Evolutionary conservation across 2,888 invertebrate genomes (phyloP).

Genomic region (Priocnemis perturbator): DNA sequence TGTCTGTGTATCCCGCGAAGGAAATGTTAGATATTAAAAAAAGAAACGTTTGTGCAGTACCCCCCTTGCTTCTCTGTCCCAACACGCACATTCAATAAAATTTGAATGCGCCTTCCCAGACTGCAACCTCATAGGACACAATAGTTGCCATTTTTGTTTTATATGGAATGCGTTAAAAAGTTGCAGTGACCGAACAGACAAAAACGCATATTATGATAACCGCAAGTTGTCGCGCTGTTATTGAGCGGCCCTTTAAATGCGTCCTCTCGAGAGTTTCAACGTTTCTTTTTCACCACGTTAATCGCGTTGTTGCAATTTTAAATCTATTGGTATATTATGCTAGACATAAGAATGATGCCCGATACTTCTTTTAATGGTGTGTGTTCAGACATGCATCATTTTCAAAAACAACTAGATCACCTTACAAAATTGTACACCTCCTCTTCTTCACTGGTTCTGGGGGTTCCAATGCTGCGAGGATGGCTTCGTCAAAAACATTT

Average conservation of each 20-base stretch:
- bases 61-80: not conserved
- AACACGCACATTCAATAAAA: no score
- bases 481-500: slow-evolving; percentile 98
- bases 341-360: slow-evolving; percentile 40
- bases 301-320: slow-evolving; percentile 34
- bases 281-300: slow-evolving; percentile 21
- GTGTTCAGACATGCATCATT: slow-evolving; percentile 33
- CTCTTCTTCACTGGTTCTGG: slow-evolving; percentile 96
- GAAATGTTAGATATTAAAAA: not conserved
- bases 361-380: slow-evolving; percentile 36
- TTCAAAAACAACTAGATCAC: slow-evolving; percentile 32
- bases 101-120: no score
- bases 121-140: not conserved
- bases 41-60: slow-evolving; percentile 9
- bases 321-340: slow-evolving; percentile 44
- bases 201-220: no score
- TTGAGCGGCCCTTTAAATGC: not conserved
- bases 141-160: not conserved
- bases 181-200: no score
- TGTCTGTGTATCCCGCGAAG: not conserved
- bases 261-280: slow-evolving; percentile 21
- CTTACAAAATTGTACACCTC: slow-evolving; percentile 88
- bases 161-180: not conserved
- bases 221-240: no score
- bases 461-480: slow-evolving; percentile 97